Conservation (phyloP, 2,797 vertebrate species). For the Hypotaenidia okinawae region DNA sequence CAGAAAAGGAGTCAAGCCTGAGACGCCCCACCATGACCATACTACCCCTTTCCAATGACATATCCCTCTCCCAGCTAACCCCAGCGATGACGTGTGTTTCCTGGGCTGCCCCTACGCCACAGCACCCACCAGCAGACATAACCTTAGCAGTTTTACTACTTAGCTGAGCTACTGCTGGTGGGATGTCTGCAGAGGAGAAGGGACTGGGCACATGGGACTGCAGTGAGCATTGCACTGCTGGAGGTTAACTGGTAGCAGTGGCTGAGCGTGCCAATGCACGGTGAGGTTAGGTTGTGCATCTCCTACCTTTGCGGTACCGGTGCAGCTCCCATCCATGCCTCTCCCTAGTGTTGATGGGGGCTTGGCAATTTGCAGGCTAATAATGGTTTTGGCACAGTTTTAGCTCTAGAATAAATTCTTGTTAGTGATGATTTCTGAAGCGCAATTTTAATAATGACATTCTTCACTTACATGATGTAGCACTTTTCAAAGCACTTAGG, state of each 20-base stretch:
- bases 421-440: slow-evolving; percentile 50
- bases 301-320: background rate
- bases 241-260: background rate
- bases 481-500: slow-evolving; percentile 41
- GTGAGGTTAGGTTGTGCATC: background rate
- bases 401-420: slow-evolving; percentile 15
- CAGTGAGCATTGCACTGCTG: background rate
- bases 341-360: background rate
- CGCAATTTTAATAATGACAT: slow-evolving; percentile 55
- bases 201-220: background rate
- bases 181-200: background rate
- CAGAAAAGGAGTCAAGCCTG: background rate
- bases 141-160: background rate
- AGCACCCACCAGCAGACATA: background rate
- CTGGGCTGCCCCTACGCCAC: background rate
- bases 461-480: slow-evolving; percentile 49
- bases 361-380: slow-evolving; percentile 23
- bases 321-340: background rate
- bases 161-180: background rate
- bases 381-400: background rate
- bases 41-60: rapidly evolving
- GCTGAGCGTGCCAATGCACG: rapidly evolving
- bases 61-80: background rate
- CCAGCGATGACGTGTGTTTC: background rate
- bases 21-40: background rate